These are phyloP conservation scores for Alfaro cultratus DNA, from an alignment of 2,797 vertebrate genomes.

Conservation along the genomic window DNA sequence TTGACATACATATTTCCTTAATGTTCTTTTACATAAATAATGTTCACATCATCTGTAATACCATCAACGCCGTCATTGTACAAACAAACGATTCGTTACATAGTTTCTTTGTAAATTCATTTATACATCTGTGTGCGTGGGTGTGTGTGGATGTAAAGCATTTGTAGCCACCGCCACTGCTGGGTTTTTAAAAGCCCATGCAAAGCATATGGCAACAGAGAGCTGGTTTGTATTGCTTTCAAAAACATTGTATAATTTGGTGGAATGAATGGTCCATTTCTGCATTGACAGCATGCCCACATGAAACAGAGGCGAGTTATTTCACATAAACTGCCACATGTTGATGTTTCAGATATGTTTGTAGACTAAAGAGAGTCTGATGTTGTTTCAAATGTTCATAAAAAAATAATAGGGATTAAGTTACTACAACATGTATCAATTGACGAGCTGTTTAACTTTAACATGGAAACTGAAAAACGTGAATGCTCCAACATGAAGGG, in stretches of 20 bases:
- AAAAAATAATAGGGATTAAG: neutral
- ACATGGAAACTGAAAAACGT: neutral
- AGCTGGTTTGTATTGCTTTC: conserved; percentile 54
- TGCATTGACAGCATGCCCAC: conserved; percentile 5
- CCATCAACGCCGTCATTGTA: conserved; percentile 65
- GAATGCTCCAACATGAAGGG: neutral
- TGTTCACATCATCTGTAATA: conserved; percentile 67
- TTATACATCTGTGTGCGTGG: conserved; percentile 24
- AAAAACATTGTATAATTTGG: conserved; percentile 19
- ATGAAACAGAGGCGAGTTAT: conserved; percentile 14
- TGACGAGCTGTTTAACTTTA: neutral
- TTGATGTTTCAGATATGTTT: conserved; percentile 39
- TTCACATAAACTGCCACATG: conserved; percentile 12
- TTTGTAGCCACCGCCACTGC: conserved; percentile 44
- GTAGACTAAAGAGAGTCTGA: neutral
- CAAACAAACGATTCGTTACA: conserved; percentile 66
- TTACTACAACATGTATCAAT: neutral
- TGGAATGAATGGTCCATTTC: conserved; percentile 12
- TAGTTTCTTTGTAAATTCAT: conserved; percentile 37
- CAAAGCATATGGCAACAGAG: conserved; percentile 59
- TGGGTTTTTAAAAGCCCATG: conserved; percentile 59
- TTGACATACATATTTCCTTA: conserved; percentile 74
- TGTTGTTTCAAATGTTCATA: neutral
- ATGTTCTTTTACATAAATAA: conserved; percentile 68
- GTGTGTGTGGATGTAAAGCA: conserved; percentile 16